Evolutionary conservation across 2,888 invertebrate genomes (phyloP), one percentile per base, ranked within the genome.

Genomic region (Zhengitettix transpicula): DNA sequence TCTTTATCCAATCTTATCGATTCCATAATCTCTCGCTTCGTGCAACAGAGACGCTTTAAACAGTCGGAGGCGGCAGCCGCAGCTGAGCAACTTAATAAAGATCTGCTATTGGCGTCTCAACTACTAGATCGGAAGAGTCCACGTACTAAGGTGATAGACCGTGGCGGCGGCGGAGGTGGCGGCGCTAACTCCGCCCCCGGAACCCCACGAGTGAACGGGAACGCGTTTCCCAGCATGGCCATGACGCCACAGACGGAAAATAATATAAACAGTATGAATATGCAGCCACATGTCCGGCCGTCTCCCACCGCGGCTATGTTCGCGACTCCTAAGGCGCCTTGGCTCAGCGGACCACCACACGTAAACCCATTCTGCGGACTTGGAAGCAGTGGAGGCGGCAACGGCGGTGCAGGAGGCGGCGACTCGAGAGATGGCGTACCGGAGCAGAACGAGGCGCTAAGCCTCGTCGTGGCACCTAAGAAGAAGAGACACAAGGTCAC

Each of bases 401-500:
- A 74, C 76, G 60, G 71, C 78, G 69, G 83, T 66, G 69, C 69
- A 64, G 68, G 70, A 40, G 71, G 70, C 58, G 68, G 71, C 64
- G 72, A 72, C 55, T 71, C 71, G 66, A 69, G 69, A 63, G 61
- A 72, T 65, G 69, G 73, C 65, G 57, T 62, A 85, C 85, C 89
- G 52, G 93, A 93, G 72, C 92, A 93, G 73, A 91, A 91, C 73
- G 95, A 95, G 73, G 94, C 96, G 7, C 82, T 97, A 60, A 93
- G 94, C 71, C 80, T 96, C 68, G 95, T 97, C 61, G 93, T 96
- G 67, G 89, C 91, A 55, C 91, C 92, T 2, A 95, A 95, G 76
- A 96, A 95, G 80, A 96, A 95, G 77, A 81, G 97, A 60, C 95
- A 96, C 71, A 97, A 97, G 87, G 91, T 95, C 69, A 96, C 96